Evolutionary conservation across 2,888 invertebrate species (phyloP), one percentile per base, ranked within the genome.

Genomic region (Mamestra brassicae): DNA sequence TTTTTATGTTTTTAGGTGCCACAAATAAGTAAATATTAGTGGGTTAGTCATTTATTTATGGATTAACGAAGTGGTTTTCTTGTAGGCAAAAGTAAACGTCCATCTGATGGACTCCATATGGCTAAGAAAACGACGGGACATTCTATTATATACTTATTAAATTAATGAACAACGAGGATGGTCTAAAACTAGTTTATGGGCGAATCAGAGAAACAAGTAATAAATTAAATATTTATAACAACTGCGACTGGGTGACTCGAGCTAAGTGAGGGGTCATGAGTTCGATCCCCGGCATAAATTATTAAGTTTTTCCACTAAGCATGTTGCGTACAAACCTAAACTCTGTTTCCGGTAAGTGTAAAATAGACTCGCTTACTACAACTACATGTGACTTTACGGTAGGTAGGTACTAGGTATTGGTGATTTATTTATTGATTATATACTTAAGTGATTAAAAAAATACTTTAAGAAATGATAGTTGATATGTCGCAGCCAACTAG

Each of bases 181-280:
- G n/a, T 57, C 50, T 57, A 42, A 55, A 64, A 57, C 50, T 42
- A 63, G 74, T 63, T 74, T 74, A n/a, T 15, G 34, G 10, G n/a
- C 50, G n/a, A 74, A 63, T 63, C 42, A 58, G 34, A 47, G 13
- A 63, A 74, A 74, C 74, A 57, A 42, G 42, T 74, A 72, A 61
- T 26, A n/a, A 55, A 54, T 42, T 26, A 63, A 26, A 61, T 52
- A 52, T 52, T 52, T 5, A 42, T 45, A 57, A 17, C 13, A 55
- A 57, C 47, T 34, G 8, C 17, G 10, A n/a, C 36, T 5, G 10
- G 10, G 36, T 42, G 4, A 54, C 26, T 26, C 26, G 26, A 26
- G 26, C 26, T 26, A 26, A 26, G 26, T 26, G n/a, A 11, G 26
- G 17, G 17, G 13, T 72, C 10, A 2, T 15, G 3, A 17, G 36